Evolutionary conservation across 2,797 vertebrate genomes (phyloP).

Genomic region (Pseudomugil gertrudae): DNA sequence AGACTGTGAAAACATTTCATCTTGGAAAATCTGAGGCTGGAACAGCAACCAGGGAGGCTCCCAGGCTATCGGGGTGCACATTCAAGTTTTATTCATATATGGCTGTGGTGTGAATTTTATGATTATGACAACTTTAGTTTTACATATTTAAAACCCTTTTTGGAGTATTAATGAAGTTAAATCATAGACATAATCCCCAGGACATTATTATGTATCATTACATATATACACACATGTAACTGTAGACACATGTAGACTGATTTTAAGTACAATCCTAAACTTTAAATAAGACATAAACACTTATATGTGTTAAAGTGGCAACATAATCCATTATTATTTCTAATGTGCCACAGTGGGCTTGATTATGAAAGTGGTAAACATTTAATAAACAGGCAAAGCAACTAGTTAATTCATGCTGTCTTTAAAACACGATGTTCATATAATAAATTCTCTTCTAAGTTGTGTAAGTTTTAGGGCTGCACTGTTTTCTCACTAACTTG

Average conservation of each 20-base stretch:
- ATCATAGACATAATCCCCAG: no score
- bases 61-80: neutral
- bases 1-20: constrained; percentile 1
- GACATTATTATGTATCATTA: no score
- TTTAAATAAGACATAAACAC: no score
- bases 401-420: neutral
- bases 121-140: neutral
- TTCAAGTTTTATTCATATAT: constrained; percentile 1
- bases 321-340: no score
- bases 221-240: no score
- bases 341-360: no score
- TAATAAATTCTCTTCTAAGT: no score
- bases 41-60: constrained; percentile 2
- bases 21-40: neutral
- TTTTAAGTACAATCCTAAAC: no score
- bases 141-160: neutral
- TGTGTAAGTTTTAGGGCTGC: neutral
- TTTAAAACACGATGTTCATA: neutral
- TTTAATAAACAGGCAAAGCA: neutral
- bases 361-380: no score
- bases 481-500: neutral
- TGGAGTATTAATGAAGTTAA: no score
- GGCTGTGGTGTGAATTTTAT: neutral
- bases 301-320: no score
- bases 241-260: no score